Evolutionary conservation across 2,113 vertebrate species (phyloP).

Genomic region (Alligator sinensis): DNA sequence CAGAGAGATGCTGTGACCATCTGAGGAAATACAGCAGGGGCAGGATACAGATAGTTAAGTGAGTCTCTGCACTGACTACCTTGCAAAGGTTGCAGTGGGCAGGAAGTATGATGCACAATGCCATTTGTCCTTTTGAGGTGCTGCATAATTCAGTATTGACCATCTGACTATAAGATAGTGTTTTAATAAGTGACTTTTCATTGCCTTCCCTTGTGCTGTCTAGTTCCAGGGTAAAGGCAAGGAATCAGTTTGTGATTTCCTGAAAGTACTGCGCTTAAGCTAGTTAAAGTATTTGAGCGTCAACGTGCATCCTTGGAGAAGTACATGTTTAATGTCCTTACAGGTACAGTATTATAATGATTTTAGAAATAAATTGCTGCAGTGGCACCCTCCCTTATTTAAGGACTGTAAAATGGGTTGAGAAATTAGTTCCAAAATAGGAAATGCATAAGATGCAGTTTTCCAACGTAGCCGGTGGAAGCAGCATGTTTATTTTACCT

Average conservation of each 20-base stretch:
- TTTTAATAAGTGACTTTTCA: neutral
- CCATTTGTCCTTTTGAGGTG: rapidly evolving
- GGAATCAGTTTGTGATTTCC: neutral
- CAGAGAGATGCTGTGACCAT: no score
- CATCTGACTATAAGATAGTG: neutral
- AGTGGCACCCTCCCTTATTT: neutral
- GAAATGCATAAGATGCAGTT: rapidly evolving
- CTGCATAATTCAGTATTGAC: neutral
- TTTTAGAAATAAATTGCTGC: neutral
- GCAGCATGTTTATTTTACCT: neutral
- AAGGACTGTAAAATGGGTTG: neutral
- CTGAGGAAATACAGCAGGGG: neutral
- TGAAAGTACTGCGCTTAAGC: neutral
- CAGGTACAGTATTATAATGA: neutral
- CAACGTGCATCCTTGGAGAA: rapidly evolving
- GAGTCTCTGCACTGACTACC: neutral
- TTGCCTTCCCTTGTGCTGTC: neutral
- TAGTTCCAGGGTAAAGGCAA: rapidly evolving
- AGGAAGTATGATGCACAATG: rapidly evolving
- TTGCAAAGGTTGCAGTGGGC: neutral
- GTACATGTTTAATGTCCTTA: neutral
- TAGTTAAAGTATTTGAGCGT: neutral
- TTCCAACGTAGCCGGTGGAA: neutral
- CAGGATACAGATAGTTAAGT: neutral
- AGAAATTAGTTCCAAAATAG: neutral